phyloP scores from a whole-genome alignment of 2,888 invertebrate genomes.

The Vannuccia rotundouncinata region DNA sequence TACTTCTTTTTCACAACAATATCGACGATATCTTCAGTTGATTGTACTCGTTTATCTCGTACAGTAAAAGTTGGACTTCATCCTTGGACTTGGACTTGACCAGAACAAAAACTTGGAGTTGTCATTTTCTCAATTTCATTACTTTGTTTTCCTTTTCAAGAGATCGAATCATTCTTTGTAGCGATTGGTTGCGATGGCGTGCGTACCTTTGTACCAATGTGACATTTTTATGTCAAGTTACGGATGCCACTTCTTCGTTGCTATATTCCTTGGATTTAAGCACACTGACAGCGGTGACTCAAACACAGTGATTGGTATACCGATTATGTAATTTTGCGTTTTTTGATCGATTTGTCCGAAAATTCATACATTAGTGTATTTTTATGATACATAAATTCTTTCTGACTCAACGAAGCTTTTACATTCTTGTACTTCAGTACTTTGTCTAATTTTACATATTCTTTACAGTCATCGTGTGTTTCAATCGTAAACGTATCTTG shows the following conservation, averaged over 20 bases:
- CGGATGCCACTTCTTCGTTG: background rate
- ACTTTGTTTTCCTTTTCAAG: background rate
- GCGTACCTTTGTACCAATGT: conserved; percentile 1
- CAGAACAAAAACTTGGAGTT: background rate
- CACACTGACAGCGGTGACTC: background rate
- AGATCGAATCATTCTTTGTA: background rate
- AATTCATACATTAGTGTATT: background rate
- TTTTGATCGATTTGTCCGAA: background rate
- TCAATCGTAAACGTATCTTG: background rate
- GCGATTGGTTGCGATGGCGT: background rate
- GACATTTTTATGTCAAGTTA: background rate
- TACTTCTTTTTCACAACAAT: background rate
- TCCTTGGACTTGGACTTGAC: too few species aligned
- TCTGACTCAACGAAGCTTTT: background rate
- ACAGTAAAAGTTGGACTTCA: background rate
- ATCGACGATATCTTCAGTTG: background rate
- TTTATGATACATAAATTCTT: background rate
- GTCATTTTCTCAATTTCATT: background rate
- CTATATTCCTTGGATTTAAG: background rate
- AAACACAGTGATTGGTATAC: background rate
- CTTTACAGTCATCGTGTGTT: background rate
- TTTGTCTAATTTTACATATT: conserved; percentile 2
- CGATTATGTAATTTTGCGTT: background rate
- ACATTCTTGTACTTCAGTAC: background rate
- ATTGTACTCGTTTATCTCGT: background rate